These are phyloP conservation scores for Myotis brandtii DNA, from an alignment of 2,113 vertebrate species.

Conservation along the genomic window DNA sequence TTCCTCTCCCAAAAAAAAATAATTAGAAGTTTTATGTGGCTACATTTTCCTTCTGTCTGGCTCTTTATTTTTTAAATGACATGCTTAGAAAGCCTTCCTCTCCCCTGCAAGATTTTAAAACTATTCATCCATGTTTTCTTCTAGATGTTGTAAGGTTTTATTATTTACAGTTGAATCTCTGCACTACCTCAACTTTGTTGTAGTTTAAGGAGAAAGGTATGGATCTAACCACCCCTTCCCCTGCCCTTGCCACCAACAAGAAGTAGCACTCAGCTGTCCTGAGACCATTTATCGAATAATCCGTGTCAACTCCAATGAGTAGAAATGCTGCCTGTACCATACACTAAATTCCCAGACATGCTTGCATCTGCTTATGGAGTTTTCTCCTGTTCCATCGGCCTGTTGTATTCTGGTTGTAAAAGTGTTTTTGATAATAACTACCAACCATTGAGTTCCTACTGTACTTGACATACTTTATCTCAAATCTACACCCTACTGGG, in stretches of 20 bases:
- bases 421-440: not conserved
- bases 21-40: not conserved
- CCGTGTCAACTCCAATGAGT: not conserved
- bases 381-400: not conserved
- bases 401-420: not conserved
- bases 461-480: not conserved
- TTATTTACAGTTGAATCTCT: not conserved
- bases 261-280: not conserved
- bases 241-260: not conserved
- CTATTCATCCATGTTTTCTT: not conserved
- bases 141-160: not conserved
- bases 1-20: not conserved
- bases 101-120: not conserved
- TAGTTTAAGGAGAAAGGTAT: not conserved
- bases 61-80: not conserved
- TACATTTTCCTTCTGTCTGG: not conserved
- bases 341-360: not conserved
- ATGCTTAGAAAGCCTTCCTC: not conserved
- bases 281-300: not conserved
- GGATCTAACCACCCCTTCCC: not conserved
- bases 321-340: not conserved
- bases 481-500: not conserved
- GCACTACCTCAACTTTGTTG: not conserved
- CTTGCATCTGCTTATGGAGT: not conserved
- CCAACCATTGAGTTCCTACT: not conserved